These are phyloP conservation scores for Onychomys torridus DNA, from an alignment of 2,797 vertebrate genomes.

Conservation along the genomic window DNA sequence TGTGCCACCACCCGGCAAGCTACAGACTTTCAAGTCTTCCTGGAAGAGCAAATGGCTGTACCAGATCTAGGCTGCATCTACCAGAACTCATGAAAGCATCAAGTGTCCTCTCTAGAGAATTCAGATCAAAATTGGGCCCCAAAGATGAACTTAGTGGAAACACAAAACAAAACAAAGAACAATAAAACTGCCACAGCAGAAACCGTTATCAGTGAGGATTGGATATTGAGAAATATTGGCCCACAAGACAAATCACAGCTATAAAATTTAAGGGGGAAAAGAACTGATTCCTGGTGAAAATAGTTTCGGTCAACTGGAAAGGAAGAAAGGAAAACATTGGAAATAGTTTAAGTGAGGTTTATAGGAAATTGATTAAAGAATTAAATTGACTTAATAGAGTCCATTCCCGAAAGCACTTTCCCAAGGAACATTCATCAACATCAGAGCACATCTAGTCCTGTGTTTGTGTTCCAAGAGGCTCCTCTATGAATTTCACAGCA, in stretches of 20 bases:
- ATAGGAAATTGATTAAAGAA: conserved; percentile 76
- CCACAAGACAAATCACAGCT: neutral
- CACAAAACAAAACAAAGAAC: neutral
- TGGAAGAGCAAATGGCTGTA: neutral
- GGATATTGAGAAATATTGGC: neutral
- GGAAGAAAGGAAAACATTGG: conserved; percentile 60
- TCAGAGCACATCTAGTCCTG: neutral
- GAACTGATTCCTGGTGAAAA: conserved; percentile 49
- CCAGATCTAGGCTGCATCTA: neutral
- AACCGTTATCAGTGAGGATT: neutral
- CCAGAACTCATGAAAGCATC: neutral
- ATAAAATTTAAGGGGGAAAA: conserved; percentile 34
- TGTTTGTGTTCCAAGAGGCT: neutral
- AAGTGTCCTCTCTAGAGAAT: neutral
- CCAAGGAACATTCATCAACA: conserved; percentile 67
- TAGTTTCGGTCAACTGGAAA: conserved; percentile 6
- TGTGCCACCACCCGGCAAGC: neutral
- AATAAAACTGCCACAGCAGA: neutral
- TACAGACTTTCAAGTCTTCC: neutral
- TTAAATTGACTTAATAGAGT: conserved; percentile 76
- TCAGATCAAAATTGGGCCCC: neutral
- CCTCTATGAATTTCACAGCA: neutral
- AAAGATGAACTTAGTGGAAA: conserved; percentile 12
- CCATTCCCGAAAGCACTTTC: conserved; percentile 75
- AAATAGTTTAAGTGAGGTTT: conserved; percentile 72